Percentiles rank a stretch among this genome's conserved stretches.
Evolutionary conservation across 2,888 invertebrate species (phyloP).

Genomic region (Drosophila siamana): DNA sequence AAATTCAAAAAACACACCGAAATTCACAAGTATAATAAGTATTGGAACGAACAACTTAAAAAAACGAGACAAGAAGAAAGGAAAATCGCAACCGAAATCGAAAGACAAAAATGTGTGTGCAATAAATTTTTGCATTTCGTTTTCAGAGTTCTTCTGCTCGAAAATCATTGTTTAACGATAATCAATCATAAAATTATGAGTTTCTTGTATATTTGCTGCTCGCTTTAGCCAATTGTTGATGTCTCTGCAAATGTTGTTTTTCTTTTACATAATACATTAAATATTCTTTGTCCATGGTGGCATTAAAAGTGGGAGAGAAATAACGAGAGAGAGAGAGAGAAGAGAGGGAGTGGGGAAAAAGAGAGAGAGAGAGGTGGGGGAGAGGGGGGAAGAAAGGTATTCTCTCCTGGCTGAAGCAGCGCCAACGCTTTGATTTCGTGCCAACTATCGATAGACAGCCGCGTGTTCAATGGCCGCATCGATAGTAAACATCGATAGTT

Average conservation of each 20-base stretch:
- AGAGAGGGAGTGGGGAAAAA: neutral
- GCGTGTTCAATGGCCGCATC: neutral
- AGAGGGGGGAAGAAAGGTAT: neutral
- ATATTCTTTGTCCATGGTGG: conserved; percentile 8
- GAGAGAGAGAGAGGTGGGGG: neutral
- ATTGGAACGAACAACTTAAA: neutral
- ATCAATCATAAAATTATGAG: conserved; percentile 3
- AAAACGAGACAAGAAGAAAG: neutral
- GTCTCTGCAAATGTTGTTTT: conserved; percentile 51
- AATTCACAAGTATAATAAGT: conserved; percentile 3
- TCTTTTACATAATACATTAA: conserved; percentile 10
- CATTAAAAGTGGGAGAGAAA: conserved; percentile 10
- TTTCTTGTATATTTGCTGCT: conserved; percentile 10
- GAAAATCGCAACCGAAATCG: neutral
- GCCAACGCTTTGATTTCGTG: no score
- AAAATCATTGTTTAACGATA: conserved; percentile 6
- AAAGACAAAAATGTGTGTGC: conserved; percentile 31
- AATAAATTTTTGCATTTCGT: conserved; percentile 41
- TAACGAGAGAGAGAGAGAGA: neutral
- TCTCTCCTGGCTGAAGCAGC: conserved; percentile 2
- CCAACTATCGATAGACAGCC: conserved; percentile 9
- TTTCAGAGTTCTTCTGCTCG: conserved; percentile 28
- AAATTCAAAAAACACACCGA: conserved; percentile 38
- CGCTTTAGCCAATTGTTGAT: conserved; percentile 47
- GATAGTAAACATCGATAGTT: neutral